These are phyloP conservation scores for Drosophila mimica DNA, from an alignment of 2,888 invertebrate genomes.

Conservation along the genomic window DNA sequence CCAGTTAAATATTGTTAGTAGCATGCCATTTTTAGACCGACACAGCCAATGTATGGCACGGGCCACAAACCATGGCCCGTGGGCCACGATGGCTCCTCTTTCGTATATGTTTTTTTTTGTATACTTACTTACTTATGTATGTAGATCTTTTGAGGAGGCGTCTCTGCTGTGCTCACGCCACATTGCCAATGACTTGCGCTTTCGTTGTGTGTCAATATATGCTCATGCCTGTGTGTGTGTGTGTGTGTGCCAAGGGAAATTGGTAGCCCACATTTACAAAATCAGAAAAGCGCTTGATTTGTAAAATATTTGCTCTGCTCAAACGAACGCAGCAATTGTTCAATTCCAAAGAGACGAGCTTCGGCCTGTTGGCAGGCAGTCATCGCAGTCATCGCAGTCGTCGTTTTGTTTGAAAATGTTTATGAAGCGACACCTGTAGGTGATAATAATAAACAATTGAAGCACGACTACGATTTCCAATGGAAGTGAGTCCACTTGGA, in stretches of 20 bases:
- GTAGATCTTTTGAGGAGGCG: conserved; percentile 74
- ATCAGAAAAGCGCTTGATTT: conserved; percentile 81
- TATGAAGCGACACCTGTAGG: conserved; percentile 80
- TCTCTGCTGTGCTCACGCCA: conserved; percentile 57
- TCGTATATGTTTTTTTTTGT: conserved; percentile 29
- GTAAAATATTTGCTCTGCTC: conserved; percentile 80
- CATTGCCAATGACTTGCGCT: conserved; percentile 80
- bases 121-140: conserved; percentile 61
- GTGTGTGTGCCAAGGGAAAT: conserved; percentile 72
- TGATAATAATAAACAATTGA: conserved; percentile 81
- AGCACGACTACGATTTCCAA: conserved; percentile 66
- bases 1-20: conserved; percentile 83
- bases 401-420: conserved; percentile 75
- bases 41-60: conserved; percentile 53
- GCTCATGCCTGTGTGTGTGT: conserved; percentile 38
- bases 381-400: conserved; percentile 33
- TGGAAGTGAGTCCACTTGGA: conserved; percentile 55
- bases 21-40: conserved; percentile 74
- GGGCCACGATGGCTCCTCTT: conserved; percentile 42
- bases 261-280: conserved; percentile 81
- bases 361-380: conserved; percentile 40
- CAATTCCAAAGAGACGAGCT: conserved; percentile 67
- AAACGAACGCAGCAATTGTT: conserved; percentile 80
- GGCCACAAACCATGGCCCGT: conserved; percentile 32
- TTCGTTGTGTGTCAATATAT: conserved; percentile 71